Evolutionary conservation across 2,888 invertebrate species (phyloP).

Genomic region (Cantharis flavilabris): DNA sequence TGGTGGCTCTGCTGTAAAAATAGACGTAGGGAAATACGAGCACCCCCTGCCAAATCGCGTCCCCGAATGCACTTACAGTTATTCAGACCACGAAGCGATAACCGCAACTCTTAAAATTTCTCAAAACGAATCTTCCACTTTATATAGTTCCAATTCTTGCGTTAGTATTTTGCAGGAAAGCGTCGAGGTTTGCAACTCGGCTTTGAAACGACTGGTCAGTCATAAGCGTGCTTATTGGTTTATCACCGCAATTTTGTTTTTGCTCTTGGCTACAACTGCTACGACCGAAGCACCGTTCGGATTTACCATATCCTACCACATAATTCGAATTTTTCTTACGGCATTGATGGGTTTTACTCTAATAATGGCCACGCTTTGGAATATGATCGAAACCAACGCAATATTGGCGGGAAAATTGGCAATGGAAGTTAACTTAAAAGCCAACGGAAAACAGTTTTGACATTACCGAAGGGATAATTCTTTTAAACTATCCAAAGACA

Average conservation of each 20-base stretch:
- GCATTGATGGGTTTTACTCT: slow-evolving; percentile 69
- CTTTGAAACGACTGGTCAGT: slow-evolving; percentile 57
- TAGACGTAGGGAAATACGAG: slow-evolving; percentile 61
- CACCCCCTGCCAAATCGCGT: slow-evolving; percentile 77
- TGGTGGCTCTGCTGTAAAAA: slow-evolving; percentile 48
- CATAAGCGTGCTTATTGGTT: slow-evolving; percentile 62
- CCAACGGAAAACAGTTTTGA: neutral
- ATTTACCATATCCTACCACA: slow-evolving; percentile 58
- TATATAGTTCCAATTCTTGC: slow-evolving; percentile 34
- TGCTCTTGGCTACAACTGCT: slow-evolving; percentile 60
- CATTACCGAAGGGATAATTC: neutral
- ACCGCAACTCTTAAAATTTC: slow-evolving; percentile 58
- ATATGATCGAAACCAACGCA: slow-evolving; percentile 78
- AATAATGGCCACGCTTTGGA: slow-evolving; percentile 83
- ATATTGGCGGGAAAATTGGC: slow-evolving; percentile 74
- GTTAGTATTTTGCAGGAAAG: slow-evolving; percentile 60
- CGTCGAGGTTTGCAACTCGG: slow-evolving; percentile 64
- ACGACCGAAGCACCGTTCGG: slow-evolving; percentile 55
- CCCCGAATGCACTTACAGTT: slow-evolving; percentile 73
- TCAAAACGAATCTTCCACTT: slow-evolving; percentile 37
- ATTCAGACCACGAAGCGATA: slow-evolving; percentile 91
- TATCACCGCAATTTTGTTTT: slow-evolving; percentile 57
- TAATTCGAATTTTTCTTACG: slow-evolving; percentile 67
- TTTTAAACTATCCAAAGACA: neutral
- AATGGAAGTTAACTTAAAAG: slow-evolving; percentile 63